Percentiles rank a stretch among this genome's conserved stretches.
phyloP scores from a whole-genome alignment of 1,140 invertebrate genomes.

The Musca domestica region DNA sequence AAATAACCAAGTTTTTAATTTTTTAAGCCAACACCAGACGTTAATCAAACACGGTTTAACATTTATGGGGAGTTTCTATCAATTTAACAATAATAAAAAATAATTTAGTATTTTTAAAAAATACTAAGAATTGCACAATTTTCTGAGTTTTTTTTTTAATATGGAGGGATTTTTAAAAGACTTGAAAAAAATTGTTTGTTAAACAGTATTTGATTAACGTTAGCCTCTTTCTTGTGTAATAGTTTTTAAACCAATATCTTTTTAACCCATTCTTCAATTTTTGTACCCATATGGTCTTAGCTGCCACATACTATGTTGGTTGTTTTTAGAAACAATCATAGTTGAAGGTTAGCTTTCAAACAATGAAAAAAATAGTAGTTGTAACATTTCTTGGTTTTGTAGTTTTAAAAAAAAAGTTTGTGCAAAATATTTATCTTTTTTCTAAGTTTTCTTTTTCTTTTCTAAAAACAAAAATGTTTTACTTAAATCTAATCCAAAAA shows the following conservation, averaged over 20 bases:
- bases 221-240: conserved; percentile 6
- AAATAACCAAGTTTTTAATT: neutral
- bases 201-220: conserved; percentile 19
- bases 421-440: neutral
- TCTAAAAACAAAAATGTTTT: no score
- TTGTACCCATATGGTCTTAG: neutral
- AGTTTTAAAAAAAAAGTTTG: neutral
- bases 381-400: neutral
- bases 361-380: neutral
- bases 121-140: conserved; percentile 11
- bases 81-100: neutral
- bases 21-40: conserved; percentile 49
- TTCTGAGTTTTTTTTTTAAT: neutral
- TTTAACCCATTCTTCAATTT: neutral
- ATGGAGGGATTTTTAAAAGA: neutral
- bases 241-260: neutral
- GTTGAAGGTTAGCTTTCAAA: neutral
- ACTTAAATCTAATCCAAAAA: no score
- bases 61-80: no score
- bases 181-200: neutral
- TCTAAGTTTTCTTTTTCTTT: neutral
- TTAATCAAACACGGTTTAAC: conserved; percentile 38
- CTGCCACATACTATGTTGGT: neutral
- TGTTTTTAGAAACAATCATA: neutral
- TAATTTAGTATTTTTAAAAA: neutral